Base-by-base conservation (phyloP, 2,797 vertebrate genomes). In the Anolis apletophallus region DNA sequence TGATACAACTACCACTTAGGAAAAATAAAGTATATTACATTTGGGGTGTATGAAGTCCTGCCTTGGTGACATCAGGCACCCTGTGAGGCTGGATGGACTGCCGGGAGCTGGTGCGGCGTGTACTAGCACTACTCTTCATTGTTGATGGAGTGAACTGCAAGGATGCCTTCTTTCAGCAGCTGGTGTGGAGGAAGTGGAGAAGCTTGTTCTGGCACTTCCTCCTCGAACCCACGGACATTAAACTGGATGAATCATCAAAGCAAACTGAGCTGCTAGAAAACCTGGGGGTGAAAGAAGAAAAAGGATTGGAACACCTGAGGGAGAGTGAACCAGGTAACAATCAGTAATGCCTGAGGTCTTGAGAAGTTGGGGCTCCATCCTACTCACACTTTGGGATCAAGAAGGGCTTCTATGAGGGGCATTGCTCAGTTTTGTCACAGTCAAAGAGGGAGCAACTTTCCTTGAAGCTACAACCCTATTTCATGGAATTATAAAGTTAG, bases 41-140 rank as follows among this genome's bases (percentile, higher is more conserved):
- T 92, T 98, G 97, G n/a, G 99, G 99, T 0, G 99, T 99, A 6
- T 97, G 95, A 90, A 97, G 96, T 83, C 97, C 98, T 93, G 96
- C 97, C 93, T 98, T 98, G 96, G 97, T 98, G 90, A 16, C 94
- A 92, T 99, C 98, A 29, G 97, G 97, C 17, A 98, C 97, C 80
- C 99, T 96, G 94, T 98, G 92, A 0, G 98, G 97, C 93, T 97
- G 93, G 73, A 98, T 96, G 0, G 98, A 97, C 0, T 94, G 97
- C 85, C 98, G 96, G 89, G 96, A 94, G 64, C 95, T 93, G 74
- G 95, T 93, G 14, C 94, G 97, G 19, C 91, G 95, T 4, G 86
- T 95, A 77, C 91, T 91, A 0, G 96, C 96, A 88, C 94, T 96
- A 82, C 95, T 94, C 13, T 95, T 95, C 97, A 97, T 97, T 23